Base-by-base conservation (phyloP, 2,797 vertebrate genomes). In the Ambastaia sidthimunki region DNA sequence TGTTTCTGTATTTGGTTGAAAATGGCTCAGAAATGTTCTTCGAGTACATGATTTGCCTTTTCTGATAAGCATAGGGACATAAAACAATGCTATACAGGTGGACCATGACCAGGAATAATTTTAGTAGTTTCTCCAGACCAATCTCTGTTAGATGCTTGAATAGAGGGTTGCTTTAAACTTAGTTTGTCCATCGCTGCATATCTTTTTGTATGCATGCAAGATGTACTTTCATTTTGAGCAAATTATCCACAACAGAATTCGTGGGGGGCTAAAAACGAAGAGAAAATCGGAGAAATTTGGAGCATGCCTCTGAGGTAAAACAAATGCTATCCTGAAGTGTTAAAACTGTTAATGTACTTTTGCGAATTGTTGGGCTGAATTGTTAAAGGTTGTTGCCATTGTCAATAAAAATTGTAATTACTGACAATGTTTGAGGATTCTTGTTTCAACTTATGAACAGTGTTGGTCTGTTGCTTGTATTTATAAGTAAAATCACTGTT, bases 251-350 rank as follows among this genome's bases (percentile, higher is more conserved):
- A 93, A 94, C 94, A 95, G 93, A 95, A 93, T 94, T 94, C 88
- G 90, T 92, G 93, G 93, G 90, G 95, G 94, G 95, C 93, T 95
- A 94, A 94, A 91, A 95, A 93, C 95, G 94, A 94, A 95, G 95
- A 96, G 93, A 82, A 93, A 86, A 85, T 82, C 84, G 82, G 84
- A 85, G n/a, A 88, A 82, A 88, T 87, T 71, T 89, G 91, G 89
- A 93, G 91, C 93, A 91, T 94, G 89, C 88, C 86, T 92, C 93
- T 90, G 92, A 93, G 92, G 93, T 93, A 92, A 93, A 90, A 74
- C 74, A 71, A 81, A 88, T 80, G 85, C 87, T 91, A 90, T 90
- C 80, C 88, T 89, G 89, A 93, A 87, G 65, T 91, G 86, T 94
- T 90, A 89, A 90, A 87, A 86, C 86, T 88, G 86, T 85, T 78